These are phyloP conservation scores for Bufo gargarizans DNA, from an alignment of 2,113 vertebrate species.

Conservation along the genomic window DNA sequence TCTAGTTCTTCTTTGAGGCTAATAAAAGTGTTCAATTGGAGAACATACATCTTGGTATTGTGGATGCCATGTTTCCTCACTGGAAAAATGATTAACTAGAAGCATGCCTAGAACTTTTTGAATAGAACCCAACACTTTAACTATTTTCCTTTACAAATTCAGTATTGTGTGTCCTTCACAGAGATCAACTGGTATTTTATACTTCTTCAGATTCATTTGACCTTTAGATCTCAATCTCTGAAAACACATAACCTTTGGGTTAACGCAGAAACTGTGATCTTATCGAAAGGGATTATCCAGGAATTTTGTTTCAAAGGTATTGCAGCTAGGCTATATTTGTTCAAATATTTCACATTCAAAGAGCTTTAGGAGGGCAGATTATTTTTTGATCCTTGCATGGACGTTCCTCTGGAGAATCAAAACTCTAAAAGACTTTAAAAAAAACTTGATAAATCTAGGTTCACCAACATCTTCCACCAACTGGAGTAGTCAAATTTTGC, in stretches of 20 bases:
- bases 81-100: neutral
- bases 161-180: neutral
- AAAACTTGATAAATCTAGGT: neutral
- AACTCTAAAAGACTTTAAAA: neutral
- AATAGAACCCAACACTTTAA: neutral
- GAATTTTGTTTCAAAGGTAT: neutral
- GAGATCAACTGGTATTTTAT: neutral
- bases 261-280: slow-evolving; percentile 6
- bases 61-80: neutral
- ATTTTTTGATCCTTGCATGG: neutral
- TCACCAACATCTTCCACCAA: neutral
- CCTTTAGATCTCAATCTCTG: slow-evolving; percentile 5
- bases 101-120: neutral
- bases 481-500: neutral
- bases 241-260: slow-evolving; percentile 8
- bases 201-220: neutral
- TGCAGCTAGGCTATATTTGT: neutral
- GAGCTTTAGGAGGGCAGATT: neutral
- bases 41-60: neutral
- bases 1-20: too few species aligned
- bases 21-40: too few species aligned
- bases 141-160: neutral
- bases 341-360: neutral
- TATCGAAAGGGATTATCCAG: slow-evolving; percentile 4
- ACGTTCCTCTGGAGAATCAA: neutral